Evolutionary conservation across 92 coral and sea anemone species (phyloP).

Genomic region (Porites divaricata): DNA sequence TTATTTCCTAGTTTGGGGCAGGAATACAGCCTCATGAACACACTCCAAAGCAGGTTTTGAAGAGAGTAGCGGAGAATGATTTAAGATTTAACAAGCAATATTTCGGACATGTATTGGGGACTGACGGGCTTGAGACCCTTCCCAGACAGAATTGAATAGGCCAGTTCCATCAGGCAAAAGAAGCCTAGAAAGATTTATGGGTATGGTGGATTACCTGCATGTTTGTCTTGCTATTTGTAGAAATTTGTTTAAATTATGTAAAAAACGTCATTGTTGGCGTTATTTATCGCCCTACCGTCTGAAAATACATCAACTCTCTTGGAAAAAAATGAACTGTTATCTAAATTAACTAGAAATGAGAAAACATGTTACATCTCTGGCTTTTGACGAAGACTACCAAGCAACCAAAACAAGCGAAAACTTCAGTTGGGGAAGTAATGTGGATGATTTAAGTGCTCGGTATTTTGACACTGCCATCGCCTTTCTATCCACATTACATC

Average conservation of each 20-base stretch:
- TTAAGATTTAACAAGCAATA: not conserved
- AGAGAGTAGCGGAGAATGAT: no score
- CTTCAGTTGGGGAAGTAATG: constrained; percentile 27
- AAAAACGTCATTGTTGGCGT: no score
- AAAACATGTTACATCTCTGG: no score
- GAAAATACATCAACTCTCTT: no score
- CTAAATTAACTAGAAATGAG: no score
- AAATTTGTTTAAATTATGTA: no score
- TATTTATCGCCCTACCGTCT: no score
- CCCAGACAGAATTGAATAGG: constrained; percentile 48
- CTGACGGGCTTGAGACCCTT: constrained; percentile 26
- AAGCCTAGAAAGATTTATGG: constrained; percentile 52
- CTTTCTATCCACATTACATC: constrained; percentile 2
- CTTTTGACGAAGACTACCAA: constrained; percentile 33
- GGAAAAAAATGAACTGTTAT: no score
- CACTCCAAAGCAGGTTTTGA: constrained; percentile 17
- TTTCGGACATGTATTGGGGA: constrained; percentile 27
- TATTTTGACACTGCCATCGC: constrained; percentile 43
- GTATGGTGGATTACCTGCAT: constrained; percentile 42
- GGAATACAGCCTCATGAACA: constrained; percentile 11
- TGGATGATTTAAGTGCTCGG: constrained; percentile 17
- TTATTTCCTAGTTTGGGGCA: constrained; percentile 36
- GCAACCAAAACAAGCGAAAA: constrained; percentile 20
- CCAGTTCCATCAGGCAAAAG: no score
- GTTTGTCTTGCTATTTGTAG: no score